phyloP scores from a whole-genome alignment of 2,113 vertebrate genomes.

The Scomber colias region DNA sequence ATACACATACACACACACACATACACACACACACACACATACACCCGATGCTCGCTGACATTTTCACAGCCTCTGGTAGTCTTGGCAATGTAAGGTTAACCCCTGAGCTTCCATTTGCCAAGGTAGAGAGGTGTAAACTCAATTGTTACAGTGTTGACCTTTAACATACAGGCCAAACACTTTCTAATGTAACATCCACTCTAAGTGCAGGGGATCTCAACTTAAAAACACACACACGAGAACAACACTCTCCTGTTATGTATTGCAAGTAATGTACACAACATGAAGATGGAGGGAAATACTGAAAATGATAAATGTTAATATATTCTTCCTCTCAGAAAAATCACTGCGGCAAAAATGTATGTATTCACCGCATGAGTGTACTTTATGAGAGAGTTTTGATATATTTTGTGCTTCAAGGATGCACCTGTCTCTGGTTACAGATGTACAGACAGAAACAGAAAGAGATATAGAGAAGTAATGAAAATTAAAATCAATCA shows the following conservation, averaged over 20 bases:
- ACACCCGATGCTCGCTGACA: conserved; percentile 35
- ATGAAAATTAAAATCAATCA: conserved; percentile 32
- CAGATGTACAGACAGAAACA: background rate
- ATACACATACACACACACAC: background rate
- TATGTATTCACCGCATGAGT: background rate
- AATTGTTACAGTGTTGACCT: conserved; percentile 11
- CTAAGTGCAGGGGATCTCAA: too few relatives aligned
- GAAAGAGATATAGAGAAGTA: background rate
- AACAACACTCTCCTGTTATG: too few relatives aligned
- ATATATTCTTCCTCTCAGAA: background rate
- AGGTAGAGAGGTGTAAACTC: conserved; percentile 21
- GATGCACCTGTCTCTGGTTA: background rate
- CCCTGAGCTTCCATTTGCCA: background rate
- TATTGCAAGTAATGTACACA: too few relatives aligned
- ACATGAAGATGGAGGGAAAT: too few relatives aligned
- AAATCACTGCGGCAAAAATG: conserved; percentile 10
- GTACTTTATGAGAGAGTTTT: background rate
- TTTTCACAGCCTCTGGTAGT: conserved; percentile 37
- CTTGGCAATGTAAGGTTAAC: conserved; percentile 28
- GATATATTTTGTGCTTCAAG: background rate
- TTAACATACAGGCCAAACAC: background rate
- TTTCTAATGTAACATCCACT: background rate
- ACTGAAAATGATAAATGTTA: background rate
- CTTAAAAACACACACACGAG: background rate
- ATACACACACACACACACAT: conserved; percentile 4